Conservation (phyloP, 2,797 vertebrate species). For the Discoglossus pictus region DNA sequence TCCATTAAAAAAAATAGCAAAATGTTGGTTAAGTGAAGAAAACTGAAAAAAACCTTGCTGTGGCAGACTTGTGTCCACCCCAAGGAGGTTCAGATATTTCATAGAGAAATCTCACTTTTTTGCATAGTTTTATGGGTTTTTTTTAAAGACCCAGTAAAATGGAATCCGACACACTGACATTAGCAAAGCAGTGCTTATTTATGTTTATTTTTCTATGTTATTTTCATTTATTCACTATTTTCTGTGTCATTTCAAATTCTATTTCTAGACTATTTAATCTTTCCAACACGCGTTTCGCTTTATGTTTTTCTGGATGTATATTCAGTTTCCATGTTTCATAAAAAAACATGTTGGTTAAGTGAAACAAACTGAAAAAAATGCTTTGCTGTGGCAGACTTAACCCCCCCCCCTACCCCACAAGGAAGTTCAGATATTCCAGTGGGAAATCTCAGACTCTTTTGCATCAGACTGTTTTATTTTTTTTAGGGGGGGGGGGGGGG, state of each 20-base stretch:
- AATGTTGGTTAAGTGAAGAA: not conserved
- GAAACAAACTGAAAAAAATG: not conserved
- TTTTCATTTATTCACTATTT: no score
- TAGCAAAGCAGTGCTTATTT: slow-evolving; percentile 69
- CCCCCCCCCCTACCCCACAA: slow-evolving; percentile 9
- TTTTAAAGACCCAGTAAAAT: slow-evolving; percentile 32
- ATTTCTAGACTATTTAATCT: no score
- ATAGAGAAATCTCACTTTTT: slow-evolving; percentile 27
- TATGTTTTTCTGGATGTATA: no score
- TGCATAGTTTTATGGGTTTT: slow-evolving; percentile 33
- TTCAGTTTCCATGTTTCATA: no score
- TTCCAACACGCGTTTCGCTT: no score
- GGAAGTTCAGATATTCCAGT: slow-evolving; percentile 14
- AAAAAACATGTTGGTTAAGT: no score
- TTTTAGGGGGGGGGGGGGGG: slow-evolving; percentile 56
- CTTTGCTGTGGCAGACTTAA: no score
- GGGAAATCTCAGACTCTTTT: slow-evolving; percentile 34
- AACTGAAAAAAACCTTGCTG: not conserved
- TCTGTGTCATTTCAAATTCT: no score
- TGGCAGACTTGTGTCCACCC: not conserved
- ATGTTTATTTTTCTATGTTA: no score
- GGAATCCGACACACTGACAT: slow-evolving; percentile 60
- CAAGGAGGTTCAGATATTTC: slow-evolving; percentile 15
- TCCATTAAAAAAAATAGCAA: no score
- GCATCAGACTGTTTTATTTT: slow-evolving; percentile 33